Evolutionary conservation across 2,113 vertebrate species (phyloP).

Genomic region (Cyanoderma ruficeps): DNA sequence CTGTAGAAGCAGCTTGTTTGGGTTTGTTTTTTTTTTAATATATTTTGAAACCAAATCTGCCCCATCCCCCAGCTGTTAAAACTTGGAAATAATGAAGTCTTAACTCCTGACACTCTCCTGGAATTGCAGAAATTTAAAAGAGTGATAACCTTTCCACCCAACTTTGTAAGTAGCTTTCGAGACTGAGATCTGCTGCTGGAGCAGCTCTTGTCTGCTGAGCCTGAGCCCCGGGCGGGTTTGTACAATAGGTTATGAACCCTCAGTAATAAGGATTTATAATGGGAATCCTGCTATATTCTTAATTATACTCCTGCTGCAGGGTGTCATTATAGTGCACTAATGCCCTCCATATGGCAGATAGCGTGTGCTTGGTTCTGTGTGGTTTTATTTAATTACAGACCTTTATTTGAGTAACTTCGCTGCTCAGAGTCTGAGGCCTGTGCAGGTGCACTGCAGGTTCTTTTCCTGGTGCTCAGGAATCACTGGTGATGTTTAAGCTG

Average conservation of each 20-base stretch:
- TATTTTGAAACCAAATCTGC: not conserved
- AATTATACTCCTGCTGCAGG: slow-evolving; percentile 18
- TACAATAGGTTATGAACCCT: slow-evolving; percentile 14
- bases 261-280: slow-evolving; percentile 42
- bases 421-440: not conserved
- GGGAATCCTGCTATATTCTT: slow-evolving; percentile 26
- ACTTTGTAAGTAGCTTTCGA: not conserved
- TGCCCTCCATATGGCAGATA: not conserved
- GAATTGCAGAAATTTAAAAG: slow-evolving; percentile 3
- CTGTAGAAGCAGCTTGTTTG: not conserved
- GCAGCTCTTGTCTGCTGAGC: not conserved
- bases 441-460: not conserved
- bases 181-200: not conserved
- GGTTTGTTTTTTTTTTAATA: not conserved
- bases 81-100: not conserved
- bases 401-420: not conserved
- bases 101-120: not conserved
- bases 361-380: not conserved
- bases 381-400: slow-evolving; percentile 11
- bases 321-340: not conserved
- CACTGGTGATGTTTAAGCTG: not conserved
- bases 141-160: not conserved
- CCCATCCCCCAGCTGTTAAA: not conserved
- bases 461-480: not conserved
- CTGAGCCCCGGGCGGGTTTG: not conserved